Conservation (phyloP, 23 tunicate genomes). For the Diplosoma virens region DNA sequence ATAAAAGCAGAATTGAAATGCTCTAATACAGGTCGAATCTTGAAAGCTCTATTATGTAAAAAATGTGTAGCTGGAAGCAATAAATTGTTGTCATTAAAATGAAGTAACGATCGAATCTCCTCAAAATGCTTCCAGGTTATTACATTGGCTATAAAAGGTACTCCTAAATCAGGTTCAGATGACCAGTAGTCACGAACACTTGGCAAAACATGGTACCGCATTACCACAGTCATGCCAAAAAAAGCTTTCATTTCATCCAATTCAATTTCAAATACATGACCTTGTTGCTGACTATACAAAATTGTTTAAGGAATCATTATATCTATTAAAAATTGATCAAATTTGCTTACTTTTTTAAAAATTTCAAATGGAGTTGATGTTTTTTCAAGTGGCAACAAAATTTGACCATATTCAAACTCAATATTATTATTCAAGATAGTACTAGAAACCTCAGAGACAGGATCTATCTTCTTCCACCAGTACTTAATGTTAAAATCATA, state of each 20-base stretch:
- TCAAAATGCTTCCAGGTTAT: constrained; percentile 2
- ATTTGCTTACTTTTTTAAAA: too few relatives aligned
- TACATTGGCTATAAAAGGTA: background rate
- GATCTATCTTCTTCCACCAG: too few relatives aligned
- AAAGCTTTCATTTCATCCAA: constrained; percentile 10
- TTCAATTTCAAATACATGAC: background rate
- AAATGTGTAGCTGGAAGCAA: background rate
- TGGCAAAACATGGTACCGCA: constrained; percentile 9
- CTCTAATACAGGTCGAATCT: background rate
- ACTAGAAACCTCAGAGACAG: too few relatives aligned
- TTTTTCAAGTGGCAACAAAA: too few relatives aligned
- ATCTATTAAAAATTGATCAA: too few relatives aligned
- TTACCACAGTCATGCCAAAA: constrained; percentile 11
- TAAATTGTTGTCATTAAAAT: constrained; percentile 4
- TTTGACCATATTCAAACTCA: too few relatives aligned
- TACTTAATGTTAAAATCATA: too few relatives aligned
- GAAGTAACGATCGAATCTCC: background rate
- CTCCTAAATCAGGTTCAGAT: constrained; percentile 5
- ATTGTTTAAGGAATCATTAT: too few relatives aligned
- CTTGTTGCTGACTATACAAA: constrained; percentile 23
- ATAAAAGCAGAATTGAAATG: background rate
- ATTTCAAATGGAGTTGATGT: too few relatives aligned
- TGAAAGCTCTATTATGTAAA: background rate
- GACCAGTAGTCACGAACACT: constrained; percentile 11
- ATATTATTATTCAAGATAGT: too few relatives aligned